These are phyloP conservation scores for Nycteola revayana DNA, from an alignment of 2,888 invertebrate species.

Conservation along the genomic window DNA sequence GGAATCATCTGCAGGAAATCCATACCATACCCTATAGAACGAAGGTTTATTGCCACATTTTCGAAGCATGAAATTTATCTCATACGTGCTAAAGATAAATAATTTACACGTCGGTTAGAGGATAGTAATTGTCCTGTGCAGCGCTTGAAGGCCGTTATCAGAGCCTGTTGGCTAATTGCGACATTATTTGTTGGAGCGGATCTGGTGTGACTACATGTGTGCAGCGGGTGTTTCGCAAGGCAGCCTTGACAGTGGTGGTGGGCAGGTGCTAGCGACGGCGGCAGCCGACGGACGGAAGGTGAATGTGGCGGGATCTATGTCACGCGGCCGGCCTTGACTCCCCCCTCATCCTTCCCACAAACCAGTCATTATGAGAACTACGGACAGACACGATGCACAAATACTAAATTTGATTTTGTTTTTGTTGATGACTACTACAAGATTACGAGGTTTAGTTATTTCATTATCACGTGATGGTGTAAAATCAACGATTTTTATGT, in stretches of 20 bases:
- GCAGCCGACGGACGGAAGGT: conserved; percentile 65
- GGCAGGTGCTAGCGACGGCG: conserved; percentile 49
- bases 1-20: conserved; percentile 22
- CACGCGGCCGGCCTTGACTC: conserved; percentile 73
- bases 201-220: conserved; percentile 48
- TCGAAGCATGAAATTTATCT: conserved; percentile 29
- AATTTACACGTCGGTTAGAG: conserved; percentile 8
- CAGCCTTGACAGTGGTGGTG: conserved; percentile 75
- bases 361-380: conserved; percentile 43
- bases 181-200: conserved; percentile 54
- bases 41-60: conserved; percentile 15
- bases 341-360: conserved; percentile 57
- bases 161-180: conserved; percentile 44
- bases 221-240: conserved; percentile 61
- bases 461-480: too few species aligned
- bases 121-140: conserved; percentile 35
- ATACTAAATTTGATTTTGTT: too few species aligned
- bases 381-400: conserved; percentile 4
- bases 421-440: too few species aligned
- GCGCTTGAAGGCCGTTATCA: conserved; percentile 47
- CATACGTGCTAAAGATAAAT: conserved; percentile 6
- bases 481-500: too few species aligned
- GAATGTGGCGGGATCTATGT: conserved; percentile 76
- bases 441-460: too few species aligned
- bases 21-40: conserved; percentile 14